Evolutionary conservation across 1,140 invertebrate genomes (phyloP), one percentile per base, ranked within the genome.

Genomic region (Drosophila dunni): DNA sequence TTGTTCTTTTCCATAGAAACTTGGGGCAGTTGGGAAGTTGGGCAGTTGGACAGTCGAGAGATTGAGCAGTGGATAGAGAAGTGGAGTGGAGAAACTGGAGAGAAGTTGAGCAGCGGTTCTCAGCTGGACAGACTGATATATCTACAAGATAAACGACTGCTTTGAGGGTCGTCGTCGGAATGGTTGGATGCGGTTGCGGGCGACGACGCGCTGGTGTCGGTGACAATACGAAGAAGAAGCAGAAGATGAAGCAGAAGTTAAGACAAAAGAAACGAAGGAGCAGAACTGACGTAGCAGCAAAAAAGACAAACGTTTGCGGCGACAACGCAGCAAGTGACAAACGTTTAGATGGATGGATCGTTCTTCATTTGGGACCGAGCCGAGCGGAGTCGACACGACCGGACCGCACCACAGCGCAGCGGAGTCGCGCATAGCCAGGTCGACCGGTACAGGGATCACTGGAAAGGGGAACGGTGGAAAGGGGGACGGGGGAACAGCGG

Each of bases 291-390:
- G 61, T 48, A 88, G 76, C 53, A 78, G 51, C 72, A 50, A 88
- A 78, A 45, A 83, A 89, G 84, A 88, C 84, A 89, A 88, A 89
- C 84, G 84, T 89, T 29, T 83, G 78, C 83, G 84, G 78, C 84
- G 78, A 88, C 83, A 88, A 72, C 64, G 84, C 63, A 80, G 77
- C 84, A 81, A 88, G 84, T 88, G 84, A 88, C 84, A 88, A 88
- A 88, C 84, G 84, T 89, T 88, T 88, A 88, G 84, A 88, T 88
- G 74, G 84, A 88, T 88, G 84, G 80, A 88, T 83, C 79, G 82
- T 77, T 88, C 82, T 70, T 86, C 75, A 70, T 74, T 82, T 86
- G 48, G 58, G 48, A 70, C 50, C 10, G 11, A 40, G 20, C 40
- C 36, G 40, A 33, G 24, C 24, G 24, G 24, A 29, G 24, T 29